Evolutionary conservation across 2,888 invertebrate genomes (phyloP).

Genomic region (Diachrysia chrysitis): DNA sequence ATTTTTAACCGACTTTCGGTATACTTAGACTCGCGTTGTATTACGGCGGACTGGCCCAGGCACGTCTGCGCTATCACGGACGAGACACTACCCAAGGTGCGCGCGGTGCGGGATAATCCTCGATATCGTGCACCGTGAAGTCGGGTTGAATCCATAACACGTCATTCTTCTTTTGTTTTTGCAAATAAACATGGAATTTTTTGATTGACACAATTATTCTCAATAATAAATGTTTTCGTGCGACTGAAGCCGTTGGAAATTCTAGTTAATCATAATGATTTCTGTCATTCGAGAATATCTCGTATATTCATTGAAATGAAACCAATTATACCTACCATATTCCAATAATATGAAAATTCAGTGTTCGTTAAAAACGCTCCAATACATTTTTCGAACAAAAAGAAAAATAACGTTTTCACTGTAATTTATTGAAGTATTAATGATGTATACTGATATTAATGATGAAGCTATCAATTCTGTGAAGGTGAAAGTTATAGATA

Average conservation of each 20-base stretch:
- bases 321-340: conserved; percentile 1
- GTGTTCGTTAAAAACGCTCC: conserved; percentile 1
- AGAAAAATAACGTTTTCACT: not conserved
- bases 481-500: not conserved
- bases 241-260: not conserved
- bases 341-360: not conserved
- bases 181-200: not conserved
- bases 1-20: too few relatives aligned
- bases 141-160: too few relatives aligned
- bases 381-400: not conserved
- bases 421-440: not conserved
- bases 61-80: too few relatives aligned
- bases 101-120: too few relatives aligned
- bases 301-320: not conserved
- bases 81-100: too few relatives aligned
- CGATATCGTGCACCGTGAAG: too few relatives aligned
- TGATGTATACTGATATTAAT: not conserved
- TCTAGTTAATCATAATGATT: not conserved
- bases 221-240: not conserved
- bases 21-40: too few relatives aligned
- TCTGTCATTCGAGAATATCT: not conserved
- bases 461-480: not conserved
- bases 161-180: not conserved
- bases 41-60: too few relatives aligned
- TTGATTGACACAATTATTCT: conserved; percentile 1